Evolutionary conservation across 2,888 invertebrate species (phyloP).

Genomic region (Nomada ferruginata): DNA sequence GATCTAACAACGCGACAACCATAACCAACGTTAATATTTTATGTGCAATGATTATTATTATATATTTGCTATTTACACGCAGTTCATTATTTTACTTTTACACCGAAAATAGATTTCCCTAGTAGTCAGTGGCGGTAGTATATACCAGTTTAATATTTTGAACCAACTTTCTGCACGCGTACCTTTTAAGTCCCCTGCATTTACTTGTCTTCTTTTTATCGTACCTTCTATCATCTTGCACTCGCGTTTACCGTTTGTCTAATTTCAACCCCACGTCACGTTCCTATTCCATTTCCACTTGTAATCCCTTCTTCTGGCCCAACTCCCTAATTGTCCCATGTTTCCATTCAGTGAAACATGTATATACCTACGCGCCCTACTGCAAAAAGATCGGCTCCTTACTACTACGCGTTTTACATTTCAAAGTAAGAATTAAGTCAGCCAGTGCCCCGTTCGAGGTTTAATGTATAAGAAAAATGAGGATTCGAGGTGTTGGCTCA

Average conservation of each 20-base stretch:
- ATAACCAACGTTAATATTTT: too few relatives aligned
- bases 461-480: background rate
- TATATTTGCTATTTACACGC: too few relatives aligned
- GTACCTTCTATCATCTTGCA: constrained; percentile 12
- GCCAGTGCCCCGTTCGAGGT: background rate
- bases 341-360: constrained; percentile 20
- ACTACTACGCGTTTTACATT: constrained; percentile 27
- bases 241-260: constrained; percentile 20
- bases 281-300: constrained; percentile 40
- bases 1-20: too few relatives aligned
- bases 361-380: constrained; percentile 17
- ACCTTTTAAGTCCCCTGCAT: background rate
- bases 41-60: too few relatives aligned
- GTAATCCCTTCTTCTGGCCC: constrained; percentile 43
- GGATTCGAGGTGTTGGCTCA: background rate
- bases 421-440: constrained; percentile 33
- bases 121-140: too few relatives aligned
- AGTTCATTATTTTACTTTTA: too few relatives aligned
- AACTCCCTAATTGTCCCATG: constrained; percentile 51
- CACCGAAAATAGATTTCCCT: too few relatives aligned
- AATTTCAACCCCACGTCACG: constrained; percentile 38
- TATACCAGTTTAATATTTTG: background rate
- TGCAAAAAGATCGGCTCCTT: constrained; percentile 45
- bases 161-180: background rate
- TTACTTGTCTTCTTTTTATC: background rate